phyloP scores from a whole-genome alignment of 2,113 vertebrate species.

The Chelonoidis abingdonii region DNA sequence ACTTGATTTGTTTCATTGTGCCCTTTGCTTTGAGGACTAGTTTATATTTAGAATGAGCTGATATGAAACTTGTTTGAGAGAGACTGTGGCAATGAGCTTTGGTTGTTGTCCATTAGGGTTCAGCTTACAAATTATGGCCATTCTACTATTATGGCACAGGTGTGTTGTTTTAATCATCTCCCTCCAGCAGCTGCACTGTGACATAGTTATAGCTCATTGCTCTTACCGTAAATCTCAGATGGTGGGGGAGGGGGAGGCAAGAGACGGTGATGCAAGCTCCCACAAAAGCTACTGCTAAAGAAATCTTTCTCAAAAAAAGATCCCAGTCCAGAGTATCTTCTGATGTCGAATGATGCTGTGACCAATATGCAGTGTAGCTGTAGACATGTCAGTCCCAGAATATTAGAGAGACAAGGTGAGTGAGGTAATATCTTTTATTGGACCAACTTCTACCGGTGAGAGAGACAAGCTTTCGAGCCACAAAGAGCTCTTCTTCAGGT shows the following conservation, averaged over 20 bases:
- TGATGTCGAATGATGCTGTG: neutral
- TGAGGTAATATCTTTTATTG: neutral
- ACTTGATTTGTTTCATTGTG: too few relatives aligned
- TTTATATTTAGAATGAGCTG: too few relatives aligned
- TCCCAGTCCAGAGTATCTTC: neutral
- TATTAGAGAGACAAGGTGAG: neutral
- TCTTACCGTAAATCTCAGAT: neutral
- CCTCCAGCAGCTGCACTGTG: neutral
- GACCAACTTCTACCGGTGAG: neutral
- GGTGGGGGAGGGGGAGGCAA: neutral
- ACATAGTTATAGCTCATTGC: neutral
- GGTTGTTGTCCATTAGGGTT: too few relatives aligned
- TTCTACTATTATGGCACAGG: too few relatives aligned
- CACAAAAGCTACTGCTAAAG: neutral
- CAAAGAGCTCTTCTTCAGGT: neutral
- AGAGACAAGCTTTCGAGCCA: neutral
- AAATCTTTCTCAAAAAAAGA: neutral
- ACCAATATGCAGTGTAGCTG: neutral
- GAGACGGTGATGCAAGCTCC: neutral
- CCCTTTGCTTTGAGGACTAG: too few relatives aligned
- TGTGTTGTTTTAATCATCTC: neutral
- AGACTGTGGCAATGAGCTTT: too few relatives aligned
- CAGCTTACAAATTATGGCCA: too few relatives aligned
- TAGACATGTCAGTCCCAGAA: neutral
- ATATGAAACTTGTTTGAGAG: too few relatives aligned